Percentiles rank a stretch among this genome's conserved stretches.
Evolutionary conservation across 2,113 vertebrate genomes (phyloP).

Genomic region (Paradoxurus hermaphroditus): DNA sequence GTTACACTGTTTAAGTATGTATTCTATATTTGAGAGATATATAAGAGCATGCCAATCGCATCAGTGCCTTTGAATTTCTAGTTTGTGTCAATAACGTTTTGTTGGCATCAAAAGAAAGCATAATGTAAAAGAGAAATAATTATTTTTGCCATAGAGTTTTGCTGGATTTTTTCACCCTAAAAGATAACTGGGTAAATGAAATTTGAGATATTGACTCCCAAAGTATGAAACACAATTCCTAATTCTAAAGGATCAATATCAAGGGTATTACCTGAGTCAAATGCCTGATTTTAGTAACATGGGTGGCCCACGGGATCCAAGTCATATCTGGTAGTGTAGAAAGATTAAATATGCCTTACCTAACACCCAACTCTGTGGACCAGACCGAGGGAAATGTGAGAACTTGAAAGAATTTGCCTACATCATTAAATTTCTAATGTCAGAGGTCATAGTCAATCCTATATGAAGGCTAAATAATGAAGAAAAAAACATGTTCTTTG

Average conservation of each 20-base stretch:
- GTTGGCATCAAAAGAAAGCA: neutral
- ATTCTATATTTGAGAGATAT: neutral
- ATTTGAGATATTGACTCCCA: neutral
- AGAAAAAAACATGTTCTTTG: neutral
- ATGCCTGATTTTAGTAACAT: neutral
- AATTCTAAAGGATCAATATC: neutral
- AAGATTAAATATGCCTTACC: neutral
- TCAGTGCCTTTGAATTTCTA: neutral
- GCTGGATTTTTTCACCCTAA: neutral
- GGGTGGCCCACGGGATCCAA: neutral
- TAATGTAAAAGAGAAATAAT: neutral
- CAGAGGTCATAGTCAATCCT: neutral
- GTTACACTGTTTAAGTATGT: neutral
- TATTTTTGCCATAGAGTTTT: neutral
- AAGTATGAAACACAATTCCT: neutral
- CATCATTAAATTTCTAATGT: neutral
- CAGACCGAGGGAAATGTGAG: neutral
- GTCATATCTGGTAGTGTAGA: neutral
- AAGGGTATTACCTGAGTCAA: neutral
- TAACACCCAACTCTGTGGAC: neutral
- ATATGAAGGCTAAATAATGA: neutral
- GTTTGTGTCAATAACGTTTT: neutral
- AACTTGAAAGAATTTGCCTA: neutral
- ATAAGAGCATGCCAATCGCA: neutral
- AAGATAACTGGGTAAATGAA: neutral